Conservation (phyloP, 2,888 invertebrate species). For the Philaethria dido region DNA sequence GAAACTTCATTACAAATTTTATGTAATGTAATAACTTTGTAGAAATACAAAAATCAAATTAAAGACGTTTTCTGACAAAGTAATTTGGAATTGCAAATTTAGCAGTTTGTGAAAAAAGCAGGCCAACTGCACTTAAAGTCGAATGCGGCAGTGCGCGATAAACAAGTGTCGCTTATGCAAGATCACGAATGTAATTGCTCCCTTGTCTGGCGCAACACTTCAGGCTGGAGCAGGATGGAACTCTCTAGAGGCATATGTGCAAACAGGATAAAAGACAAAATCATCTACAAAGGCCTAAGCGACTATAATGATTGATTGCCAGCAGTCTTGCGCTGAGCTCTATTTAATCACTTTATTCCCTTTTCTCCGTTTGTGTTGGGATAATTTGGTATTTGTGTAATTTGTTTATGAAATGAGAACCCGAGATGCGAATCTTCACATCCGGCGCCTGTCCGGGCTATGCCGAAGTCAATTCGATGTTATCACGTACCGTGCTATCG, state of each 20-base stretch:
- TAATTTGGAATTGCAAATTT: conserved; percentile 82
- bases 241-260: conserved; percentile 50
- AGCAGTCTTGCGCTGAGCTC: conserved; percentile 83
- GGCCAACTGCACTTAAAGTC: conserved; percentile 79
- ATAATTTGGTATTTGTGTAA: conserved; percentile 83
- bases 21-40: background rate
- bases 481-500: conserved; percentile 59
- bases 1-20: background rate
- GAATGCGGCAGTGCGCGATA: conserved; percentile 81
- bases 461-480: conserved; percentile 65
- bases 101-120: conserved; percentile 67
- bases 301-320: conserved; percentile 84
- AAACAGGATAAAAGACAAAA: conserved; percentile 63
- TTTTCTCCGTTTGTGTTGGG: conserved; percentile 83
- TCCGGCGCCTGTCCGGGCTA: conserved; percentile 69
- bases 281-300: conserved; percentile 77
- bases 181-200: conserved; percentile 85
- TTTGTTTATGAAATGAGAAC: conserved; percentile 82
- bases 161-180: conserved; percentile 84
- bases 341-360: conserved; percentile 85
- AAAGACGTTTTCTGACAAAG: conserved; percentile 64
- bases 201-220: conserved; percentile 83
- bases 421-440: conserved; percentile 69
- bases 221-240: conserved; percentile 73
- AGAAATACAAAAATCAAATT: conserved; percentile 56